A percentile compares a stretch with the other conserved stretches of the same genome.
phyloP scores from a whole-genome alignment of 2,113 vertebrate genomes.

The Sander vitreus region DNA sequence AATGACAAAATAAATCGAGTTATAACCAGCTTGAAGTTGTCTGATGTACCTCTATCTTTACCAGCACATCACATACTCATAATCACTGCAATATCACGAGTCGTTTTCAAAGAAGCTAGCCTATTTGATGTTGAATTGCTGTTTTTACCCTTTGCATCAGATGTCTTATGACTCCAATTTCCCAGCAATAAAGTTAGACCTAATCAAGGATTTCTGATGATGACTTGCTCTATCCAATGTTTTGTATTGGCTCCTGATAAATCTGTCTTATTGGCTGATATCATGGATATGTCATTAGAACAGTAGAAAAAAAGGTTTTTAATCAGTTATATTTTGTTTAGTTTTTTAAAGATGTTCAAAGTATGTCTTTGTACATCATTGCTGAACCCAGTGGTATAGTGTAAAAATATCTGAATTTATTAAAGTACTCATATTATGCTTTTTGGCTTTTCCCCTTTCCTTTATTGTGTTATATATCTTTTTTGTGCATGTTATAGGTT shows the following conservation, averaged over 20 bases:
- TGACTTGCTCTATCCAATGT: not conserved
- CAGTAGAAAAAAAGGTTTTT: not conserved
- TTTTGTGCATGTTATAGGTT: no score
- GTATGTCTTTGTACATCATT: not conserved
- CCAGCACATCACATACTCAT: not conserved
- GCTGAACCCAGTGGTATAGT: not conserved
- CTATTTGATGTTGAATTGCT: constrained; percentile 44
- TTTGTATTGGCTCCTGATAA: not conserved
- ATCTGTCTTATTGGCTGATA: not conserved
- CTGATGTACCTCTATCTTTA: not conserved
- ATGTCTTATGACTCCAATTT: constrained; percentile 49
- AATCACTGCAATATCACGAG: constrained; percentile 23
- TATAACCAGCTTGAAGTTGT: constrained; percentile 14
- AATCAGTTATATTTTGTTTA: not conserved
- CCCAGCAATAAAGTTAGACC: not conserved
- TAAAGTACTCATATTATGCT: not conserved
- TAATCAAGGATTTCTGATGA: not conserved
- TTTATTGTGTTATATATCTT: no score
- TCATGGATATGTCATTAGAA: not conserved
- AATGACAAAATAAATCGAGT: constrained; percentile 41
- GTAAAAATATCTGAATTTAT: not conserved
- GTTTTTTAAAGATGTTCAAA: not conserved
- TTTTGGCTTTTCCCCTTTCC: no score
- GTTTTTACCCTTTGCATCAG: constrained; percentile 29
- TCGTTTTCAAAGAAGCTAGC: constrained; percentile 33